Evolutionary conservation across 2,888 invertebrate genomes (phyloP).

Genomic region (Heliothis peltigera): DNA sequence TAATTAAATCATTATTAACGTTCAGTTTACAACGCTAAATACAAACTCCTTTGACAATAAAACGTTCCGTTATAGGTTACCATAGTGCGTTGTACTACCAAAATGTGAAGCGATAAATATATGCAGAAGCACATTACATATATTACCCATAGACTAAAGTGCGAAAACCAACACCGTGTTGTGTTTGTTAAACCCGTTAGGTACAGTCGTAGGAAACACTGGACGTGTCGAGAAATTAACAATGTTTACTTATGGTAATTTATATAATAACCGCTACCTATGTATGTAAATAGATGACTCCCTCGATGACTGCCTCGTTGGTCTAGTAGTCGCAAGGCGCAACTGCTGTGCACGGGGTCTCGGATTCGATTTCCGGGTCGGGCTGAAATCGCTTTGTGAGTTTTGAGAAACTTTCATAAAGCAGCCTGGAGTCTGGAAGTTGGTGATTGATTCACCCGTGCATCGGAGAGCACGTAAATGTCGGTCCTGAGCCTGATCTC

Average conservation of each 20-base stretch:
- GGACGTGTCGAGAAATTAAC: constrained; percentile 36
- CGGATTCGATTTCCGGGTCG: too few relatives aligned
- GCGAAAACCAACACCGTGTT: constrained; percentile 49
- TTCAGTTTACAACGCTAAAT: constrained; percentile 8
- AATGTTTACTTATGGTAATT: constrained; percentile 53
- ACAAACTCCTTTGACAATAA: constrained; percentile 25
- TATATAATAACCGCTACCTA: constrained; percentile 26
- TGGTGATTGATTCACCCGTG: too few relatives aligned
- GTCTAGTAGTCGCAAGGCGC: too few relatives aligned
- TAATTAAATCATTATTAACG: neutral
- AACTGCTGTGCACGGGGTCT: too few relatives aligned
- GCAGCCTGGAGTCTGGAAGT: too few relatives aligned
- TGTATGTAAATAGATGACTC: constrained; percentile 7
- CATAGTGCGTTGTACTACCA: constrained; percentile 44
- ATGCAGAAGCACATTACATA: constrained; percentile 18
- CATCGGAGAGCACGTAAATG: too few relatives aligned
- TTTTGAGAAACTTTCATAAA: too few relatives aligned
- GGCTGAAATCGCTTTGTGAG: too few relatives aligned
- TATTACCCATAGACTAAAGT: constrained; percentile 37
- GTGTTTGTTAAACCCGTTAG: constrained; percentile 35
- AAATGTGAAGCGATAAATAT: constrained; percentile 42
- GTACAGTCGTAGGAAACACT: constrained; percentile 20
- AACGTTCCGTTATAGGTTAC: constrained; percentile 55
- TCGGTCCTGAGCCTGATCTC: too few relatives aligned
- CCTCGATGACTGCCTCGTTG: too few relatives aligned